Evolutionary conservation across 2,797 vertebrate species (phyloP).

Genomic region (Passerculus sandwichensis): DNA sequence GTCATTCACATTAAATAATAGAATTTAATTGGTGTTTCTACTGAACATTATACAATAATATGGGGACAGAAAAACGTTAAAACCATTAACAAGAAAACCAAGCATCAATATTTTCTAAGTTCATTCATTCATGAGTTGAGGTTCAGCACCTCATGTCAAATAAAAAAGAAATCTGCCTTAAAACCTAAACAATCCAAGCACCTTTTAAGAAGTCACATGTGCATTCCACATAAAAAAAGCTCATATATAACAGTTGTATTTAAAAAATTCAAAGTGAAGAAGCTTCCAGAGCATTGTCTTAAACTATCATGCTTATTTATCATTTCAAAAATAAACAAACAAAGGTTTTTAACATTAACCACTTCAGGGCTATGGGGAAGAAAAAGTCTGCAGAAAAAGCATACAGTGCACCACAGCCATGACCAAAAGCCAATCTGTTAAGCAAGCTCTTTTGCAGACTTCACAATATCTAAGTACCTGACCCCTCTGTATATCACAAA

Average conservation of each 20-base stretch:
- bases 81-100: background rate
- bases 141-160: background rate
- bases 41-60: background rate
- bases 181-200: background rate
- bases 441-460: background rate
- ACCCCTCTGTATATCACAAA: background rate
- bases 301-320: background rate
- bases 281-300: background rate
- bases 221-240: background rate
- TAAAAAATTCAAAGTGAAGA: background rate
- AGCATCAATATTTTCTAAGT: background rate
- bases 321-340: background rate
- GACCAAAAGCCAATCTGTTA: background rate
- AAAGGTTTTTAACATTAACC: background rate
- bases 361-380: background rate
- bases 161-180: background rate
- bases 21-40: background rate
- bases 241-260: background rate
- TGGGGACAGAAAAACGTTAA: background rate
- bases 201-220: background rate
- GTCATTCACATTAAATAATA: background rate
- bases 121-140: fast-evolving
- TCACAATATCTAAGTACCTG: background rate
- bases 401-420: background rate
- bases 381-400: background rate